Base-by-base conservation (phyloP, 1,140 invertebrate genomes). In the Drosophila nannoptera region DNA sequence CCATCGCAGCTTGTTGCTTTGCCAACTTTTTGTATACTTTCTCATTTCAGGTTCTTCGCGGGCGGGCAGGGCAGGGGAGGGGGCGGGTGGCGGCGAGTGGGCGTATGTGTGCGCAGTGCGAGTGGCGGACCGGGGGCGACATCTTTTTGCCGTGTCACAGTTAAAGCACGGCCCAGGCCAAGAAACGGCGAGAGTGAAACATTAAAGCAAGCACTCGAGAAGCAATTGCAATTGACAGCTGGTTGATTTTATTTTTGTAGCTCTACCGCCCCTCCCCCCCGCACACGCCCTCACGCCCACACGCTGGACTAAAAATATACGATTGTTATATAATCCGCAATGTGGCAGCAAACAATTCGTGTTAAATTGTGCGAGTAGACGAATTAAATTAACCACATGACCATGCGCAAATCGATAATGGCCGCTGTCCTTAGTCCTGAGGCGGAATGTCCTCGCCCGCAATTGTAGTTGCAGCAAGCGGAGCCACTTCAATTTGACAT, bases 1-100 rank as follows among this genome's bases (percentile, higher is more conserved):
- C 78, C 74, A 82, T 74, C 78, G 64, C 75, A 83, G 78, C 78
- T 83, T 83, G 78, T 83, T 84, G 78, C 80, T 84, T 83, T 83
- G 69, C 80, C 80, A 78, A 84, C 80, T 84, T 78, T 77, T 74
- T 38, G 42, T 60, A 43, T 61, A 48, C 32, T 7, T 58, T 38
- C 49, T 31, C 56, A 40, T 33, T 46, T 48, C 48, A 52, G 12
- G 40, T 40, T 61, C 49, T 59, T 65, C 70, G n/a, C n/a, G 12
- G n/a, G 6, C 5, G 11, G 2, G 52, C 12, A 7, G 11, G 40
- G 12, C 42, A 2, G n/a, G 3, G 12, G 42, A 0, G 2, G 14
- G 14, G n/a, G 42, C 7, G 3, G 16, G 16, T 22, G 14, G 43
- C 12, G 14, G 43, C 7, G 38, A 40, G 40, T 16, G 16, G 22